Percentiles rank a stretch among this genome's conserved stretches.
These are phyloP conservation scores for Opisthograptis luteolata DNA, from an alignment of 2,888 invertebrate genomes.

Conservation along the genomic window DNA sequence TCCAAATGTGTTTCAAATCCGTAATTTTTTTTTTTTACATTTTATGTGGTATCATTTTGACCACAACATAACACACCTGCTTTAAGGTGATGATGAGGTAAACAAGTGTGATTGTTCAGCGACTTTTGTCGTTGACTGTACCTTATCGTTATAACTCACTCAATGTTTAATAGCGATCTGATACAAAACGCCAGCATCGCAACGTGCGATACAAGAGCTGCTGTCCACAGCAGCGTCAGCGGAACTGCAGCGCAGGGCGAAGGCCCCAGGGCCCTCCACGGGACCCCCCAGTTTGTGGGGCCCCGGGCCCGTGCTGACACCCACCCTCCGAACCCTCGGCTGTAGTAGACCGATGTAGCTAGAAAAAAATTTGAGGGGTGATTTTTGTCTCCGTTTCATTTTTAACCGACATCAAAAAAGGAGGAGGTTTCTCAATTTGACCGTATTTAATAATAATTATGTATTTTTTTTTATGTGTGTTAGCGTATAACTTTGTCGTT, in stretches of 20 bases:
- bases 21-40: not conserved
- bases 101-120: no score
- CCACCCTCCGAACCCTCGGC: slow-evolving; percentile 79
- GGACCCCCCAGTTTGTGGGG: slow-evolving; percentile 64
- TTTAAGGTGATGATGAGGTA: no score
- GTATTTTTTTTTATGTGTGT: no score
- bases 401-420: no score
- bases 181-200: slow-evolving; percentile 73
- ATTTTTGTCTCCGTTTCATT: no score
- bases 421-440: no score
- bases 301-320: slow-evolving; percentile 64
- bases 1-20: not conserved
- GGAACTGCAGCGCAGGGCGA: slow-evolving; percentile 76
- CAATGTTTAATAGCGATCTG: slow-evolving; percentile 70
- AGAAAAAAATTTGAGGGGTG: slow-evolving; percentile 22
- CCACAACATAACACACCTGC: no score
- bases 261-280: slow-evolving; percentile 75
- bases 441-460: no score
- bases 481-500: no score
- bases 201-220: slow-evolving; percentile 64
- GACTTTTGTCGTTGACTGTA: no score
- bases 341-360: slow-evolving; percentile 79
- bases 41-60: not conserved
- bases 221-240: slow-evolving; percentile 67
- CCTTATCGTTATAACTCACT: slow-evolving; percentile 54